Conservation (phyloP, 2,113 vertebrate genomes). For the Ovis aries region DNA sequence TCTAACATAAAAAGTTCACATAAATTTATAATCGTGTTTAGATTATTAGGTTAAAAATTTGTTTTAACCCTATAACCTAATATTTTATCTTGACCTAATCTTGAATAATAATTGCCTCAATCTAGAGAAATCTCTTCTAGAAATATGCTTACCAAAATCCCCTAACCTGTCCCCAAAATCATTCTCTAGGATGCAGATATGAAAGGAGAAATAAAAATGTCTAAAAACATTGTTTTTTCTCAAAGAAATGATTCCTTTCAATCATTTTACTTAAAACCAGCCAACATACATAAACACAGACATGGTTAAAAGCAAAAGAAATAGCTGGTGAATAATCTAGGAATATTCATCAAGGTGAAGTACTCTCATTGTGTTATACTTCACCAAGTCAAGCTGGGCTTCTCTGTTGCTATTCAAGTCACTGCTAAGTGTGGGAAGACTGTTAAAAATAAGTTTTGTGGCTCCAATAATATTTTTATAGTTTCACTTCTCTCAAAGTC, state of each 20-base stretch:
- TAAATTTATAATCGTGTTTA: background rate
- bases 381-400: background rate
- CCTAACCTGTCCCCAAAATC: background rate
- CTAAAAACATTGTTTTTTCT: background rate
- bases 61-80: background rate
- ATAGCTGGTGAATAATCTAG: background rate
- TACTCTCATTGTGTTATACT: background rate
- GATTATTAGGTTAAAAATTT: background rate
- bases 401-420: background rate
- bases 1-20: background rate
- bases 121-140: background rate
- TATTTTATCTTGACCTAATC: background rate
- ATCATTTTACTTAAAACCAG: background rate
- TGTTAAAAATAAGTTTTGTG: constrained; percentile 59
- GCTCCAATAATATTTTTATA: constrained; percentile 53
- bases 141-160: background rate
- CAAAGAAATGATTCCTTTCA: background rate
- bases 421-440: constrained; percentile 28
- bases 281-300: background rate
- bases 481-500: constrained; percentile 48
- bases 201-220: background rate
- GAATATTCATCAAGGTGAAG: constrained; percentile 22
- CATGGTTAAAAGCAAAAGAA: background rate
- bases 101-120: background rate
- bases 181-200: background rate